A percentile compares a stretch with the other conserved stretches of the same genome.
Evolutionary conservation across 2,888 invertebrate genomes (phyloP).

Genomic region (Acanthosepion esculentum): DNA sequence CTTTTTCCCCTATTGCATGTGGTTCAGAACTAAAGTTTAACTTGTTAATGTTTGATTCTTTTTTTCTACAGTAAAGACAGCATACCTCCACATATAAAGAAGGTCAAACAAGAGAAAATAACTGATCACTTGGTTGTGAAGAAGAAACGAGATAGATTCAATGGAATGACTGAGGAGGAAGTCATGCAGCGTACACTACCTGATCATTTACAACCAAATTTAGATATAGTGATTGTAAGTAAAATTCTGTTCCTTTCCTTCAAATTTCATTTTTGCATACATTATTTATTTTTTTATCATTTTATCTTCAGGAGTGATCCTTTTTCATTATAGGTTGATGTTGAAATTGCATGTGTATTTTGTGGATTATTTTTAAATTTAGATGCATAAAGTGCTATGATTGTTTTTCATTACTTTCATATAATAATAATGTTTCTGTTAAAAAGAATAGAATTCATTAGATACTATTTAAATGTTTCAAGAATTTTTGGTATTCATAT

Average conservation of each 20-base stretch:
- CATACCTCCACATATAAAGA: slow-evolving; percentile 52
- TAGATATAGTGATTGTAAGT: slow-evolving; percentile 99
- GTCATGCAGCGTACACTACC: slow-evolving; percentile 93
- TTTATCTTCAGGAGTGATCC: neutral
- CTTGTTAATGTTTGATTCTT: neutral
- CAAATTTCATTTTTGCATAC: neutral
- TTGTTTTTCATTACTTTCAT: too few species aligned
- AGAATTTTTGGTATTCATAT: too few species aligned
- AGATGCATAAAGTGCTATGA: too few species aligned
- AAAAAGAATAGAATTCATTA: too few species aligned
- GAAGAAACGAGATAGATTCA: slow-evolving; percentile 72
- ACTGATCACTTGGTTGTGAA: slow-evolving; percentile 79
- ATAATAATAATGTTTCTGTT: too few species aligned
- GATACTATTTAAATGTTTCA: too few species aligned
- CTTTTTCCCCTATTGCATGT: neutral
- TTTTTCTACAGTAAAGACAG: neutral
- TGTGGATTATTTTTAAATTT: neutral
- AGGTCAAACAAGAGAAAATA: slow-evolving; percentile 70
- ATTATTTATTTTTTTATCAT: neutral
- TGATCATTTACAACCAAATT: slow-evolving; percentile 92
- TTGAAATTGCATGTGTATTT: neutral
- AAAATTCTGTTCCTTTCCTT: neutral
- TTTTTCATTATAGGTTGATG: neutral
- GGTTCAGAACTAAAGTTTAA: neutral
- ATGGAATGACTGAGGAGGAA: slow-evolving; percentile 91